phyloP scores from a whole-genome alignment of 2,113 vertebrate genomes.

The Hyla sarda region DNA sequence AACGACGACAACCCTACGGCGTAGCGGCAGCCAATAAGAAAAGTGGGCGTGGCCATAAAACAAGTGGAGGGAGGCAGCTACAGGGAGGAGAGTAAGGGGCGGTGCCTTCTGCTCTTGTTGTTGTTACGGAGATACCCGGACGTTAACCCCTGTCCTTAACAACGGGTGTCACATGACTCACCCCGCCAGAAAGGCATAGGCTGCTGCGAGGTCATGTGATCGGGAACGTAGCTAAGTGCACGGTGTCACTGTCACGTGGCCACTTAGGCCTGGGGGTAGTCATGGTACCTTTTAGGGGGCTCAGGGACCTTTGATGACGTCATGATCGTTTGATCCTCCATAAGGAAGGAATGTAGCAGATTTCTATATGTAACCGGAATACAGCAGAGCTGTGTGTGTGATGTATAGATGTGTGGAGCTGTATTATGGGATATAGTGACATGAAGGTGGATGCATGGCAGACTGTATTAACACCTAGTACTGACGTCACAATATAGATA shows the following conservation, averaged over 20 bases:
- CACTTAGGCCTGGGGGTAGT: no score
- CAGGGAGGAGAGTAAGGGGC: background rate
- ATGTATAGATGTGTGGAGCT: no score
- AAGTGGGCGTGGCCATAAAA: background rate
- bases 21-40: background rate
- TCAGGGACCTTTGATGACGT: no score
- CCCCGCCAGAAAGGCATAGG: background rate
- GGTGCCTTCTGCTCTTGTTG: background rate
- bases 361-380: no score
- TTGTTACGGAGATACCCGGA: conserved; percentile 48
- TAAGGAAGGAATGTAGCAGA: no score
- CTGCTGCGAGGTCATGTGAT: background rate
- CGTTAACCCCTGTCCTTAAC: conserved; percentile 38
- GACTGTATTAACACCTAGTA: no score
- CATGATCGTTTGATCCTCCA: no score
- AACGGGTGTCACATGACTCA: conserved; percentile 33
- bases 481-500: no score
- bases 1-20: background rate
- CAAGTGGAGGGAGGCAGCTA: background rate
- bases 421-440: no score
- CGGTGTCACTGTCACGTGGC: background rate
- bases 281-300: no score
- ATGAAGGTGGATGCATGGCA: no score
- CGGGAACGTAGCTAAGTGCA: no score
- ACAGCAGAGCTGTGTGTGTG: background rate